Percentiles rank a stretch among this genome's conserved stretches.
Conservation (phyloP, 2,888 invertebrate species). For the Acleris literana region DNA sequence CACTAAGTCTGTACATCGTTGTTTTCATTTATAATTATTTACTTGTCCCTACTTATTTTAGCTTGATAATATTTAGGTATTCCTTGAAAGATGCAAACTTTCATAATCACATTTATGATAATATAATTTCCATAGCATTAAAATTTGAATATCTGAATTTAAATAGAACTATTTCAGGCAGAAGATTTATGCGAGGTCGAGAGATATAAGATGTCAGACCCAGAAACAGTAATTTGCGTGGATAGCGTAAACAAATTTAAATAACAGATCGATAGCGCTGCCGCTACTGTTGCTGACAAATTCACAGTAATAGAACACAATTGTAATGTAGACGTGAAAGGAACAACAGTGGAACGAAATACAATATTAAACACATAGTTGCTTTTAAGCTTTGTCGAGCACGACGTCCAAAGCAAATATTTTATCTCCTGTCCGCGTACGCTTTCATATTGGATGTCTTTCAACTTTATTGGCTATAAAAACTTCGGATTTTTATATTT, state of each 20-base stretch:
- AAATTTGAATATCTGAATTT: slow-evolving; percentile 27
- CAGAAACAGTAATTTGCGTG: slow-evolving; percentile 24
- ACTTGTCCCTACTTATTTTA: background rate
- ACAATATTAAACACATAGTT: slow-evolving; percentile 15
- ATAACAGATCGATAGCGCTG: slow-evolving; percentile 5
- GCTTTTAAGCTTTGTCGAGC: slow-evolving; percentile 15
- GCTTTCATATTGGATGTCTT: slow-evolving; percentile 18
- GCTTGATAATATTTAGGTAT: background rate
- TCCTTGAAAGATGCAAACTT: slow-evolving; percentile 9
- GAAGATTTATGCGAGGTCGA: slow-evolving; percentile 28
- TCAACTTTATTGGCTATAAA: slow-evolving; percentile 17
- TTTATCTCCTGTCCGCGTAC: slow-evolving; percentile 19
- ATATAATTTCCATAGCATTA: slow-evolving; percentile 24
- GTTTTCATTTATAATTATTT: background rate
- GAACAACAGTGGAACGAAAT: slow-evolving; percentile 14
- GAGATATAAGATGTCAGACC: slow-evolving; percentile 17
- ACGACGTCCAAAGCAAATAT: slow-evolving; percentile 25
- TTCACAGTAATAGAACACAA: background rate
- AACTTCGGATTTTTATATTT: slow-evolving; percentile 3
- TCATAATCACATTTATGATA: slow-evolving; percentile 26
- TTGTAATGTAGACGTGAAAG: background rate
- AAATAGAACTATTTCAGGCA: slow-evolving; percentile 29
- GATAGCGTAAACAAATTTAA: slow-evolving; percentile 20
- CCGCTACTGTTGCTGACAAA: background rate
- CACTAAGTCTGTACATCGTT: too few species aligned